Evolutionary conservation across 1,140 invertebrate genomes (phyloP).

Genomic region (Drosophila sproati): DNA sequence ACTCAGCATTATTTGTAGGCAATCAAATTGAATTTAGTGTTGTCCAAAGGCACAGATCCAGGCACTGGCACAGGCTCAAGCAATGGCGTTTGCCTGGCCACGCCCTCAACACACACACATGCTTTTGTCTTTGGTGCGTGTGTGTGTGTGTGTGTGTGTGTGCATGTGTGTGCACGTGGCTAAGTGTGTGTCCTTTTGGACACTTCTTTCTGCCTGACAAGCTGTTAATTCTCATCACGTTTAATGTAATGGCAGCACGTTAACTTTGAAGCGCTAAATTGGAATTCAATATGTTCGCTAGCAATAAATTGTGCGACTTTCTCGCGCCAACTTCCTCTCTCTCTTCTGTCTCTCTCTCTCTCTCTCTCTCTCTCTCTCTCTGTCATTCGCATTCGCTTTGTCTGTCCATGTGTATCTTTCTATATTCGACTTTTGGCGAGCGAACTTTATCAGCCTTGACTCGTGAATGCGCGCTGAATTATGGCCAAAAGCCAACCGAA

Average conservation of each 20-base stretch:
- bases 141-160: conserved; percentile 3
- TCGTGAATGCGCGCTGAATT: conserved; percentile 59
- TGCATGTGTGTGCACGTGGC: neutral
- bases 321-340: conserved; percentile 3
- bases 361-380: neutral
- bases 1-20: conserved; percentile 78
- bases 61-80: conserved; percentile 27
- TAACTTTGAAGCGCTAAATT: conserved; percentile 79
- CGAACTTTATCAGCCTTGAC: conserved; percentile 46
- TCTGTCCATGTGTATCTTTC: conserved; percentile 26
- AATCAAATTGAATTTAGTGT: conserved; percentile 82
- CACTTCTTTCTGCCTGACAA: conserved; percentile 41
- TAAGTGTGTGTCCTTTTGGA: conserved; percentile 16
- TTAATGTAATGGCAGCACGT: conserved; percentile 80
- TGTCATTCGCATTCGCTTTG: neutral
- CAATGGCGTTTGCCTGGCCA: conserved; percentile 54
- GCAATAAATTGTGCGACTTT: conserved; percentile 60
- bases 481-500: conserved; percentile 27
- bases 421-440: conserved; percentile 12
- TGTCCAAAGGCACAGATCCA: conserved; percentile 32
- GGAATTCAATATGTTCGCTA: conserved; percentile 79
- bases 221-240: conserved; percentile 81
- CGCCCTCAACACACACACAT: conserved; percentile 27
- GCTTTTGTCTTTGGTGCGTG: conserved; percentile 25
- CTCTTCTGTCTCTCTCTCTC: neutral